These are phyloP conservation scores for Bombus huntii DNA, from an alignment of 1,140 invertebrate genomes.

Conservation along the genomic window DNA sequence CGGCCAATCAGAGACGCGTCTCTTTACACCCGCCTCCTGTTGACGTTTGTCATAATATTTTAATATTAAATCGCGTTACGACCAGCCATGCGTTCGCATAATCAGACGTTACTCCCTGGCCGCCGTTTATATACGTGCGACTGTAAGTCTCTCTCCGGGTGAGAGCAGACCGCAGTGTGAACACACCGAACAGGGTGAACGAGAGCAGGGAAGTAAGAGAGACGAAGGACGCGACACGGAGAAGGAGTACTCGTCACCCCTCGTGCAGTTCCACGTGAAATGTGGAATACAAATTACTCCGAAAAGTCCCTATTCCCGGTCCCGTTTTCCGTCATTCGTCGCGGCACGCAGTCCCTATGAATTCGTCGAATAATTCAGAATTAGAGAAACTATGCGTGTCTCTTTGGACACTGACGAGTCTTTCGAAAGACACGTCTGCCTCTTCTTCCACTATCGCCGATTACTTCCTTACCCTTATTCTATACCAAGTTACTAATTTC, in stretches of 20 bases:
- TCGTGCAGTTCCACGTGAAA: slow-evolving; percentile 73
- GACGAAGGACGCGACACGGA: slow-evolving; percentile 57
- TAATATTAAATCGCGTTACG: slow-evolving; percentile 83
- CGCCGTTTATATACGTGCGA: slow-evolving; percentile 47
- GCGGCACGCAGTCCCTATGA: slow-evolving; percentile 66
- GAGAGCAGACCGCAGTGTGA: slow-evolving; percentile 10
- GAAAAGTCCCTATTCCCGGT: slow-evolving; percentile 57
- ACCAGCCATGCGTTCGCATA: slow-evolving; percentile 82
- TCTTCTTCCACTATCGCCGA: slow-evolving; percentile 23
- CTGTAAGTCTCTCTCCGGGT: slow-evolving; percentile 51
- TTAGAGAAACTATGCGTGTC: slow-evolving; percentile 50
- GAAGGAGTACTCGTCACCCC: slow-evolving; percentile 71
- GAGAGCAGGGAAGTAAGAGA: slow-evolving; percentile 27
- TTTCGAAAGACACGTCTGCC: neutral
- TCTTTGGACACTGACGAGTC: slow-evolving; percentile 37
- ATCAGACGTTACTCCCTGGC: slow-evolving; percentile 78
- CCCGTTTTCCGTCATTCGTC: slow-evolving; percentile 41
- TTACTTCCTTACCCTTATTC: slow-evolving; percentile 5
- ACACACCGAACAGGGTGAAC: slow-evolving; percentile 6
- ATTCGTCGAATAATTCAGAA: slow-evolving; percentile 74
- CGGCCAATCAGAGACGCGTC: slow-evolving; percentile 80
- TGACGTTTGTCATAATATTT: slow-evolving; percentile 84
- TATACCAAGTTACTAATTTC: neutral
- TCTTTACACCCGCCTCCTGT: slow-evolving; percentile 78
- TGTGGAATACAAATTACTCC: slow-evolving; percentile 80